These are phyloP conservation scores for Eufriesea mexicana DNA, from an alignment of 1,140 invertebrate genomes.

Conservation along the genomic window DNA sequence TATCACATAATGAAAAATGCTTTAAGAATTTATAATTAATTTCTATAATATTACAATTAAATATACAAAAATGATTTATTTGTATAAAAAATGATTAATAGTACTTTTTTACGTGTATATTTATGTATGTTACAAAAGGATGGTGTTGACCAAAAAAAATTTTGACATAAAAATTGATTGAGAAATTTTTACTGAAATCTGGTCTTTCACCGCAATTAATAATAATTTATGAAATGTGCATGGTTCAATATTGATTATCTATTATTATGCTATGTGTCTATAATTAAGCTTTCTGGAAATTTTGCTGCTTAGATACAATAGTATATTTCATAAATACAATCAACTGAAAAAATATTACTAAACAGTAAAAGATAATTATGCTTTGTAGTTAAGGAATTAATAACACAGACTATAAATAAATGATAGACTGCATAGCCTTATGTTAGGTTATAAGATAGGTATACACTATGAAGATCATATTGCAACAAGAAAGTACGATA, in stretches of 20 bases:
- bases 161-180: neutral
- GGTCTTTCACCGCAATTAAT: neutral
- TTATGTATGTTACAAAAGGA: neutral
- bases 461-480: too few relatives aligned
- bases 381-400: constrained; percentile 11
- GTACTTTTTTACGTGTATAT: neutral
- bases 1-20: neutral
- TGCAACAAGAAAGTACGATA: too few relatives aligned
- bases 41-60: neutral
- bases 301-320: neutral
- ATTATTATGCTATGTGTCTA: constrained; percentile 23
- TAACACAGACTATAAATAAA: constrained; percentile 29
- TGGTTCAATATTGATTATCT: neutral
- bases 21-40: constrained; percentile 13
- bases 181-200: constrained; percentile 17
- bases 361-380: constrained; percentile 30
- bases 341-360: constrained; percentile 1
- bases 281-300: neutral
- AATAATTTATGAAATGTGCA: constrained; percentile 24
- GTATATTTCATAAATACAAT: neutral
- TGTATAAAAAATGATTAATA: neutral
- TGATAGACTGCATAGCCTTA: too few relatives aligned
- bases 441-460: too few relatives aligned
- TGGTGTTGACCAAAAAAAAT: neutral
- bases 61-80: neutral